These are phyloP conservation scores for Macaca nemestrina DNA, from an alignment of 2,113 vertebrate genomes.

Conservation along the genomic window DNA sequence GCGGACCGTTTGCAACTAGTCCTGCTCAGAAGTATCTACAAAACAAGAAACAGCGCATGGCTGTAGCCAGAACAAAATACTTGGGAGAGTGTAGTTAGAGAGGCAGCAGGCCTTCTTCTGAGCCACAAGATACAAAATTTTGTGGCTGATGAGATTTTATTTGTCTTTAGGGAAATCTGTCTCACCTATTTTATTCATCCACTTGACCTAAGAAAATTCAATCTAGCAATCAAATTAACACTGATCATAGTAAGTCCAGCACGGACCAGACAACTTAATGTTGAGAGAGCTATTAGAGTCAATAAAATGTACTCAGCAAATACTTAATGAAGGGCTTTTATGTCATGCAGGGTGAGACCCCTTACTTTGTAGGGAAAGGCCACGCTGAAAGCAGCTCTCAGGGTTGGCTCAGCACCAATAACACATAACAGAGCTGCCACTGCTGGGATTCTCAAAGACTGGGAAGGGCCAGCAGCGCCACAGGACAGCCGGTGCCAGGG, in stretches of 20 bases:
- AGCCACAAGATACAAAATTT: too few relatives aligned
- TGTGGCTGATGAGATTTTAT: background rate
- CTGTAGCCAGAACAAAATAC: background rate
- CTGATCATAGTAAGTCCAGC: too few relatives aligned
- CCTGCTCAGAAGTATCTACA: background rate
- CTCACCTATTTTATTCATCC: background rate
- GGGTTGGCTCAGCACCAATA: accelerated
- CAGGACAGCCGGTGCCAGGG: background rate
- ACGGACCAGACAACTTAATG: background rate
- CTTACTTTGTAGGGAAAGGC: background rate
- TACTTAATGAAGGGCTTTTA: background rate
- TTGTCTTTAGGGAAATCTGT: background rate
- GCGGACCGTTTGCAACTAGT: accelerated
- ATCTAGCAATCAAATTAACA: background rate
- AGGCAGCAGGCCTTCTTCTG: background rate
- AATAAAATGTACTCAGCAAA: background rate
- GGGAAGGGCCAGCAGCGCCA: background rate
- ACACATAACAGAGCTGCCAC: accelerated
- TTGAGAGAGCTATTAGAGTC: background rate
- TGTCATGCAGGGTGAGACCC: background rate
- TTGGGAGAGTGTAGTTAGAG: background rate
- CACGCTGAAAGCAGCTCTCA: too few relatives aligned
- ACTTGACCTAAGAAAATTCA: background rate
- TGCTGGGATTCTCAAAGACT: background rate
- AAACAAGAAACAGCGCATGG: background rate